Conservation (phyloP, 2,888 invertebrate genomes). For the Parapristionchus giblindavisi region DNA sequence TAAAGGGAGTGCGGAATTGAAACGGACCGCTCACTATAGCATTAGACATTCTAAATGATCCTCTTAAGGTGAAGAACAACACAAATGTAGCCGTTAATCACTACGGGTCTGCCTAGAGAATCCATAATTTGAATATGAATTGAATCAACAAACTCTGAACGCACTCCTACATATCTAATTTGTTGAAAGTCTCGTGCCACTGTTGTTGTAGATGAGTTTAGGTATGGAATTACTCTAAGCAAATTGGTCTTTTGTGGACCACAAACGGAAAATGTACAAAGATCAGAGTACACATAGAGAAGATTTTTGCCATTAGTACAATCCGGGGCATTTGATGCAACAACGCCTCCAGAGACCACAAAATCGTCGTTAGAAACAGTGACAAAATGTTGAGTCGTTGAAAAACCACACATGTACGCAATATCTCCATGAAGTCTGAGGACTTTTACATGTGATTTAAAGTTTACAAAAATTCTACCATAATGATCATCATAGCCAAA, state of each 20-base stretch:
- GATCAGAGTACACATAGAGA: background rate
- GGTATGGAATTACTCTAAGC: background rate
- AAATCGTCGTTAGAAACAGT: background rate
- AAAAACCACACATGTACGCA: slow-evolving; percentile 5
- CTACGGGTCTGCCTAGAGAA: too few species aligned
- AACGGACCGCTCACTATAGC: background rate
- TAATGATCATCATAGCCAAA: background rate
- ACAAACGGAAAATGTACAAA: background rate
- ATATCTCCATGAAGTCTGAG: background rate
- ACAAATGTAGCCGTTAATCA: background rate
- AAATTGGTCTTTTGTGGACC: background rate
- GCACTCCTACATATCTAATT: too few species aligned
- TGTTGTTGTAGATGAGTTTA: too few species aligned
- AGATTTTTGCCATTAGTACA: slow-evolving; percentile 3
- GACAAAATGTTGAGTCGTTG: too few species aligned
- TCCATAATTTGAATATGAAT: too few species aligned
- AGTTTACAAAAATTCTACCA: background rate
- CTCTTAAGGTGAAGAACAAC: background rate
- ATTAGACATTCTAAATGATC: background rate
- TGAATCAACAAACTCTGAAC: too few species aligned
- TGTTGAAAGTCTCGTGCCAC: too few species aligned
- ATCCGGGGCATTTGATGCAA: background rate
- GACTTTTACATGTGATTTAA: background rate
- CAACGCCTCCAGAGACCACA: too few species aligned
- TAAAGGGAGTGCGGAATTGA: background rate